Evolutionary conservation across 2,888 invertebrate genomes (phyloP), one percentile per base, ranked within the genome.

Genomic region (Chaitophorus viminalis): DNA sequence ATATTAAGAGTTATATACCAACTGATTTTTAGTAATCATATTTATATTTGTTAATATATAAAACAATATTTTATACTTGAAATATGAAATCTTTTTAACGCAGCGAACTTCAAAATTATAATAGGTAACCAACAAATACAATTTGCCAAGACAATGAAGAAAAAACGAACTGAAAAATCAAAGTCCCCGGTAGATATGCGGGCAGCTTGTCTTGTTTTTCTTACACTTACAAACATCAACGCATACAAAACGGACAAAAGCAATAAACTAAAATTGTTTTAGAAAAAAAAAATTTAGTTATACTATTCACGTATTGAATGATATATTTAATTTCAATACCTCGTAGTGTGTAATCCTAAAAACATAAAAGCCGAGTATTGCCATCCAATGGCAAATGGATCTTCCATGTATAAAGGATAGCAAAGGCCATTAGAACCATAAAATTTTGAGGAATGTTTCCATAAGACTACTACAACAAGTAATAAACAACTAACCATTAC

Each of bases 121-220:
- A 95, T 94, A 14, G 95, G 95, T 25, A 93, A 93, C 95, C 95
- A 95, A 90, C 95, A 95, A 85, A 93, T 91, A n/a, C 93, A 93
- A 90, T 95, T 94, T 1, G 95, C 94, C 46, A 95, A 90, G 0
- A 95, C 94, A 89, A 95, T 95, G 90, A 95, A 93, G 90, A 95
- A 94, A 91, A 95, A 95, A 89, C 94, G 91, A 36, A 94, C 91
- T 0, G 94, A 94, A 90, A 95, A 94, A 90, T 94, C 94, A 89
- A 93, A 93, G 90, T 95, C 95, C 46, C 93, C 92, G 65, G 93
- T 91, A 29, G 93, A 92, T 54, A 94, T 90, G 3, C 94, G 93
- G 18, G 94, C 94, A 14, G 93, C 93, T 88, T 93, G 92, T 65
- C 94, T 92, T 0, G 95, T 94, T 89, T 92, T 92, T 92, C 93